A percentile compares a stretch with the other conserved stretches of the same genome.
These are phyloP conservation scores for Synanthedon formicaeformis DNA, from an alignment of 2,888 invertebrate genomes.

Conservation along the genomic window DNA sequence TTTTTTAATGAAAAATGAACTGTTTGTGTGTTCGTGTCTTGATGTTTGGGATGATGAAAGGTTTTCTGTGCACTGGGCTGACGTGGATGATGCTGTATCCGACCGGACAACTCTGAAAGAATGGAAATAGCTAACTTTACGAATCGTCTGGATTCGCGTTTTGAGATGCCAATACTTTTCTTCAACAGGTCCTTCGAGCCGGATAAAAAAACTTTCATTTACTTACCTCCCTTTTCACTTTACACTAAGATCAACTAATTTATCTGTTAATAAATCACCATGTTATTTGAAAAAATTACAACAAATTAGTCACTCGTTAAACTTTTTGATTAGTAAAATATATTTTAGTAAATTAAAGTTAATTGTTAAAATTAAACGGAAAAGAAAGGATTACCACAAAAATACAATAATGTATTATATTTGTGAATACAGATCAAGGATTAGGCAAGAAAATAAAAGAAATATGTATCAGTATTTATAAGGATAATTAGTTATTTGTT, in stretches of 20 bases:
- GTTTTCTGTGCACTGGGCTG: slow-evolving; percentile 23
- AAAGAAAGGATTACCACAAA: too few relatives aligned
- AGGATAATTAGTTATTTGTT: too few relatives aligned
- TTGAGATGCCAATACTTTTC: too few relatives aligned
- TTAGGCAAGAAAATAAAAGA: too few relatives aligned
- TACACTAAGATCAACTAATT: too few relatives aligned
- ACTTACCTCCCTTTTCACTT: not conserved
- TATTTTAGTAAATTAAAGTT: too few relatives aligned
- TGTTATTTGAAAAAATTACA: not conserved
- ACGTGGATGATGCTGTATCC: slow-evolving; percentile 13
- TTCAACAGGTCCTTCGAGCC: slow-evolving; percentile 1
- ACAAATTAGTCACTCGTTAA: not conserved
- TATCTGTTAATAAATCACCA: too few relatives aligned
- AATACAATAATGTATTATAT: too few relatives aligned
- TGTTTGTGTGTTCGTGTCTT: slow-evolving; percentile 16
- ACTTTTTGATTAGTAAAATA: too few relatives aligned
- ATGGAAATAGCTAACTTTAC: slow-evolving; percentile 38
- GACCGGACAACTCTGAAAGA: slow-evolving; percentile 37
- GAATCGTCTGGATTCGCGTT: slow-evolving; percentile 30
- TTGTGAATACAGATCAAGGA: too few relatives aligned
- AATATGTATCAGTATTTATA: too few relatives aligned
- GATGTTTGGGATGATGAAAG: slow-evolving; percentile 17
- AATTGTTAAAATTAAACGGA: too few relatives aligned
- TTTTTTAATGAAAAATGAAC: slow-evolving; percentile 11
- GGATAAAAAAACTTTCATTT: not conserved